phyloP scores from a whole-genome alignment of 2,797 vertebrate species.

The Smutsia gigantea region DNA sequence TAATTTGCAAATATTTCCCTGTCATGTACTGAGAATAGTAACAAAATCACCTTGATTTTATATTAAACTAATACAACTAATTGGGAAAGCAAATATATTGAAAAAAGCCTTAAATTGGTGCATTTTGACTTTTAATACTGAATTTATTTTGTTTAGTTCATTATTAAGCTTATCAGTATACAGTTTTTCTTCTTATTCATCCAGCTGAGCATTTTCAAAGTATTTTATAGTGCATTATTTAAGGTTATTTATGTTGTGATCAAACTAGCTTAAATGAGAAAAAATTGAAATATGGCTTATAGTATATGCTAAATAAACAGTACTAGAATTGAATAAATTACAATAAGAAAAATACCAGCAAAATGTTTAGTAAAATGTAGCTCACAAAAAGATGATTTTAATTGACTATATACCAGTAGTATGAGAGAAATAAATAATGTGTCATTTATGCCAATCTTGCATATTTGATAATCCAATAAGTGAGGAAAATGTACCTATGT shows the following conservation, averaged over 20 bases:
- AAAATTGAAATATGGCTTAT: background rate
- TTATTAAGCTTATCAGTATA: background rate
- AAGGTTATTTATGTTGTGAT: background rate
- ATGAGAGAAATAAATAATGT: background rate
- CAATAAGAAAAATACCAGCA: background rate
- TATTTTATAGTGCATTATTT: background rate
- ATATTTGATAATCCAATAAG: slow-evolving; percentile 14
- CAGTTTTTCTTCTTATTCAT: background rate
- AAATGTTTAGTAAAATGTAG: background rate
- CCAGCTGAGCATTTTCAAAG: background rate
- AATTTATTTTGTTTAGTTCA: background rate
- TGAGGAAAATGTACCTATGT: background rate
- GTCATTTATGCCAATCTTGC: background rate
- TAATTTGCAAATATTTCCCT: background rate
- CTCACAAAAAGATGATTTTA: background rate
- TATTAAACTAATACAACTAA: background rate
- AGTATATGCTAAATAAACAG: background rate
- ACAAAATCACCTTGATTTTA: background rate
- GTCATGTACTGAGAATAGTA: background rate
- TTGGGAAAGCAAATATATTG: background rate
- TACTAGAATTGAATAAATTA: background rate
- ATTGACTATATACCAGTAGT: background rate
- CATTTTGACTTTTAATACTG: background rate
- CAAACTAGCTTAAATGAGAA: background rate
- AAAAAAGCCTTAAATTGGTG: background rate